Evolutionary conservation across 2,113 vertebrate genomes (phyloP).

Genomic region (Amazona guildingii): DNA sequence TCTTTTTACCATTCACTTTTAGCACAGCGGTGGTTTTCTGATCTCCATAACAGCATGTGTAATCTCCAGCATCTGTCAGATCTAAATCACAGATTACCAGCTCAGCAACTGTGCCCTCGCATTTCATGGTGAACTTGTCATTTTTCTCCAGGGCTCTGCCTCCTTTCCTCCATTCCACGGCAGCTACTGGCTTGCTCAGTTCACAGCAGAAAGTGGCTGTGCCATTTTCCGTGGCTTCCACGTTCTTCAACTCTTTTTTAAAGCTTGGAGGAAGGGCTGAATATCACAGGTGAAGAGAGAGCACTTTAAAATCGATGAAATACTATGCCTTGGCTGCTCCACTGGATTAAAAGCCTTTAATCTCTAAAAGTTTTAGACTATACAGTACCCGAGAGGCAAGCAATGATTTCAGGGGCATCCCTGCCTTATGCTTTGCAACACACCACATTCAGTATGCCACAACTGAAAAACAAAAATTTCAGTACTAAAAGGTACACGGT

Average conservation of each 20-base stretch:
- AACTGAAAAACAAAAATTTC: background rate
- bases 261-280: constrained; percentile 64
- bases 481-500: background rate
- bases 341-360: background rate
- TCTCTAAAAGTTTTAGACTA: background rate
- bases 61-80: constrained; percentile 75
- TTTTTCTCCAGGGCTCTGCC: constrained; percentile 38
- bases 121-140: constrained; percentile 73
- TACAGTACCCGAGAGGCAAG: background rate
- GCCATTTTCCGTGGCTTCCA: constrained; percentile 52
- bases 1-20: constrained; percentile 77
- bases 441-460: background rate
- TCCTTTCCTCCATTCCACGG: constrained; percentile 68
- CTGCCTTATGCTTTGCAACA: background rate
- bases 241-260: constrained; percentile 11
- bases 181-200: constrained; percentile 41
- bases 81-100: constrained; percentile 72
- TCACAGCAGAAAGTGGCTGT: constrained; percentile 53
- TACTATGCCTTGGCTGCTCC: accelerated
- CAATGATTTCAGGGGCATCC: background rate
- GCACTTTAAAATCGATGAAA: background rate
- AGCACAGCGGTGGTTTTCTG: constrained; percentile 79
- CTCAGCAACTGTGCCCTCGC: constrained; percentile 64
- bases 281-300: constrained; percentile 36
- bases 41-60: constrained; percentile 82